Percentiles rank a stretch among this genome's conserved stretches.
Conservation (phyloP, 2,113 vertebrate genomes). For the Ivindomyrus marchei region DNA sequence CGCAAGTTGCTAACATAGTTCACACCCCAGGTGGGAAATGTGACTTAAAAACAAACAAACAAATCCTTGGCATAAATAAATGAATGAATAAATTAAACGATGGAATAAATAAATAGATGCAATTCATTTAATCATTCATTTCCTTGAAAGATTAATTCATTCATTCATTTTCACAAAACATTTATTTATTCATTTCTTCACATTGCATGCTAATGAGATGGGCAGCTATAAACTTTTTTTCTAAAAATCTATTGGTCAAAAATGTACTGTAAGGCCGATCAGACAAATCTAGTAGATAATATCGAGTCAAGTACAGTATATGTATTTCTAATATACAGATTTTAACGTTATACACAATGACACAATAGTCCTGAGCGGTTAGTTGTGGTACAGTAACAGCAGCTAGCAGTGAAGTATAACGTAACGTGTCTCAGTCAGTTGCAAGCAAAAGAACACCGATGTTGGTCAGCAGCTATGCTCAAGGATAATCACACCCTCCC, state of each 20-base stretch:
- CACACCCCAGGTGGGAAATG: too few species aligned
- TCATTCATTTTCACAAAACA: neutral
- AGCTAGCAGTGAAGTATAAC: neutral
- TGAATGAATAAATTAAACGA: neutral
- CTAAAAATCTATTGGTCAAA: neutral
- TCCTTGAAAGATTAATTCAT: neutral
- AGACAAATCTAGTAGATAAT: neutral
- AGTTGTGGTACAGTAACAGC: neutral
- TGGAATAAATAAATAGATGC: neutral
- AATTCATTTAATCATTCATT: neutral
- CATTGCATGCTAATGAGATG: neutral
- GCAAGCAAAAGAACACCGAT: neutral
- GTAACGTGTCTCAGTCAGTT: neutral
- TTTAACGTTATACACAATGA: neutral
- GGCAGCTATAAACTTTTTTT: neutral
- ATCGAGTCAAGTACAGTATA: neutral
- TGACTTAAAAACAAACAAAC: neutral
- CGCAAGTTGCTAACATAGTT: too few species aligned
- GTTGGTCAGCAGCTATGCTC: neutral
- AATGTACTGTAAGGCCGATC: neutral
- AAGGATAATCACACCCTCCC: neutral
- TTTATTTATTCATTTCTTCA: neutral
- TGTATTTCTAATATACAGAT: neutral
- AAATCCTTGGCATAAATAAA: neutral
- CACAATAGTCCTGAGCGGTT: neutral